Evolutionary conservation across 2,113 vertebrate species (phyloP).

Genomic region (Brachyhypopomus occidentalis): DNA sequence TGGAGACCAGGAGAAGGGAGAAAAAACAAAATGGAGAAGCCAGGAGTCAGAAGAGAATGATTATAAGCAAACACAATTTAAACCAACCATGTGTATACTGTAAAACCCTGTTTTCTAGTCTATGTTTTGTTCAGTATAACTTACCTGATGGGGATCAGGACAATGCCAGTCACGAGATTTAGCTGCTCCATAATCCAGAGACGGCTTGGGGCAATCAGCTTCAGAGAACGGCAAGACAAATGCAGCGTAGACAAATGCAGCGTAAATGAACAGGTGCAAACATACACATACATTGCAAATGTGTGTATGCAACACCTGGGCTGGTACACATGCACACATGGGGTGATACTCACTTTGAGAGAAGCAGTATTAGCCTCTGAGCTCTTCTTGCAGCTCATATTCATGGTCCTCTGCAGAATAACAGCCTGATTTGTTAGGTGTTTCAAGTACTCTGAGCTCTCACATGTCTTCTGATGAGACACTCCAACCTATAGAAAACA

Average conservation of each 20-base stretch:
- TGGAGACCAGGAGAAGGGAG: background rate
- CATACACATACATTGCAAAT: too few species aligned
- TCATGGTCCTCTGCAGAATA: conserved; percentile 89
- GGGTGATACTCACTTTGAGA: conserved; percentile 75
- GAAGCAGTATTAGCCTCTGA: conserved; percentile 80
- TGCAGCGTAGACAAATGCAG: background rate
- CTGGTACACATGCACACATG: background rate
- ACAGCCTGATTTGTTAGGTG: conserved; percentile 91
- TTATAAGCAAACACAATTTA: background rate
- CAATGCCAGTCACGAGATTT: conserved; percentile 89
- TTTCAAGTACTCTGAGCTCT: conserved; percentile 91
- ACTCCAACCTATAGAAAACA: conserved; percentile 81
- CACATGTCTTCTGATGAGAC: conserved; percentile 84
- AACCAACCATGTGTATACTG: background rate
- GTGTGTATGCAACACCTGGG: background rate
- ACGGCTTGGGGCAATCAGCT: conserved; percentile 85
- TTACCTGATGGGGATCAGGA: conserved; percentile 90
- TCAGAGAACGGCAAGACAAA: background rate
- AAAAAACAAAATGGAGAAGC: background rate
- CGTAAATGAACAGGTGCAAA: background rate
- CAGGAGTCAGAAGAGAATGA: background rate
- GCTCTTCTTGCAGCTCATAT: conserved; percentile 86
- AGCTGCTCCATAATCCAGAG: conserved; percentile 88
- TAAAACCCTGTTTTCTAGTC: background rate
- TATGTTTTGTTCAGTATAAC: background rate